Evolutionary conservation across 2,113 vertebrate genomes (phyloP).

Genomic region (Glareola pratincola): DNA sequence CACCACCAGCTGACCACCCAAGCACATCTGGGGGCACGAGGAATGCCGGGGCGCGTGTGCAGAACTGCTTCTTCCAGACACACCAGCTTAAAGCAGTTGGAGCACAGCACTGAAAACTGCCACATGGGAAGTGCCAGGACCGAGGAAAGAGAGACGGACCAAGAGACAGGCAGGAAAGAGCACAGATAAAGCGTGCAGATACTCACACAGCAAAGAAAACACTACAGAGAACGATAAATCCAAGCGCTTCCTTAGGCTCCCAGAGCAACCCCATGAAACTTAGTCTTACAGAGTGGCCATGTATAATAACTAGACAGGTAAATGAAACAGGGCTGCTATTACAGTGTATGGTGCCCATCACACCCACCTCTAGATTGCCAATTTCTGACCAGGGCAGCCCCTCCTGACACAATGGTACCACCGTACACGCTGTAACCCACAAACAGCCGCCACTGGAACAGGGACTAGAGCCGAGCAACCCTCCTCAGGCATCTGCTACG

Average conservation of each 20-base stretch:
- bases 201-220: not conserved
- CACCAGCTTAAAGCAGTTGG: not conserved
- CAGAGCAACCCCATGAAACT: not conserved
- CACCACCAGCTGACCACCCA: not conserved
- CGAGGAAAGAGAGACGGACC: not conserved
- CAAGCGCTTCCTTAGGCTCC: not conserved
- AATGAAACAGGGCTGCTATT: not conserved
- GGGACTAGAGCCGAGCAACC: no score
- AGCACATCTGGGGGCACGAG: not conserved
- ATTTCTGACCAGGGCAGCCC: not conserved
- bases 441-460: fast-evolving
- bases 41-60: fast-evolving
- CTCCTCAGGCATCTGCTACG: fast-evolving
- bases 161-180: not conserved
- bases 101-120: not conserved
- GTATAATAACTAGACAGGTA: not conserved
- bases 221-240: not conserved
- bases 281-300: not conserved
- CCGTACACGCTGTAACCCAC: fast-evolving
- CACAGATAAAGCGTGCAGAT: no score
- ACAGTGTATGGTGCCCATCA: fast-evolving
- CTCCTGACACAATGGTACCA: fast-evolving
- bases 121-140: fast-evolving
- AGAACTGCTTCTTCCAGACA: not conserved
- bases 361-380: fast-evolving